Evolutionary conservation across 2,888 invertebrate species (phyloP), one percentile per base, ranked within the genome.

Genomic region (Drosophila acutilabella): DNA sequence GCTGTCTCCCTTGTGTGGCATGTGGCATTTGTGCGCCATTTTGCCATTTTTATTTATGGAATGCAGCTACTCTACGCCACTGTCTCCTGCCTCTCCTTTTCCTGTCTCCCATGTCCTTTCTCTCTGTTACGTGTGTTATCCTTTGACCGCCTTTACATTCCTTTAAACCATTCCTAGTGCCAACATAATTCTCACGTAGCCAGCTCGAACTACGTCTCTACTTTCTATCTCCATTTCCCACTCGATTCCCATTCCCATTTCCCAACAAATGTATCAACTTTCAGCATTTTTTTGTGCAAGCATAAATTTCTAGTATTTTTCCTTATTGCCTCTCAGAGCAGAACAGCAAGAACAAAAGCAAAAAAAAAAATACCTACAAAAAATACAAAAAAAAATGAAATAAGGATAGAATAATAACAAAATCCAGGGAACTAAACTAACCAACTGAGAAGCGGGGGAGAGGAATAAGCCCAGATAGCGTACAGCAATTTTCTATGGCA

Each of bases 41-140:
- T 88, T 81, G 84, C 74, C 85, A 71, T 80, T 78, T 83, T 82
- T 79, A 80, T 80, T 89, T 87, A 87, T 87, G 84, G 78, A 85
- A 88, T 88, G 84, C 84, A 84, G 84, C 88, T 75, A 85, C 83
- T 83, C 74, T 68, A 70, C 69, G 80, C 48, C 71, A 58, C 56
- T 67, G 62, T 50, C 36, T 47, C 56, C 7, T 3, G 14, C 23
- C 44, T 51, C 51, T 42, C n/a, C 13, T 14, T 65, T 44, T 47
- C 47, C 40, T 6, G 38, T 57, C 56, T 36, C 57, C 45, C 18
- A 23, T 64, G 57, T 41, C 38, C 38, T n/a, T 13, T 58, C 48
- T 42, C 50, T 8, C 64, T 44, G 33, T 38, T 64, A 64, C 72
- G 85, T 83, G 72, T 82, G 85, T 81, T 80, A 80, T 83, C 83